Evolutionary conservation across 53 echinoderm and acorn worm genomes (phyloP), one percentile per base, ranked within the genome.

Genomic region (Echinometra lucunter): DNA sequence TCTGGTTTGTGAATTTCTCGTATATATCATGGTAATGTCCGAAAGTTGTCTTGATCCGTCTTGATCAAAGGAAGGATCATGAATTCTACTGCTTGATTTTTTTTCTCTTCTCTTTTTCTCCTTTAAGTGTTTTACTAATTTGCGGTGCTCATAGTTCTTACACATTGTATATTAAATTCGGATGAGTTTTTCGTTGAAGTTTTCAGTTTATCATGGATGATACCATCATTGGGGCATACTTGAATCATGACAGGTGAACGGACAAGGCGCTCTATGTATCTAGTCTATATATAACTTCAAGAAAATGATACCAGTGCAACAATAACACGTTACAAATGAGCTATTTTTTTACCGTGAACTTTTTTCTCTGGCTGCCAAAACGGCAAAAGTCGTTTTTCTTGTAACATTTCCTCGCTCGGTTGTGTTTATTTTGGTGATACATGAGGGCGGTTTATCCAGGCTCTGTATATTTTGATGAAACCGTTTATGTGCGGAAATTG

Each of bases 401-500:
- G 88, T 56, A 56, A 88, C 56, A 88, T 88, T 89, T 58, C 60
- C 89, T 25, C 37, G 21, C 63, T 37, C 3, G 89, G 58, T 89
- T 37, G 89, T 89, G 58, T 89, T 89, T 89, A 89, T 89, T 78
- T 91, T 91, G 18, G 69, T 91, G 91, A 66, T 69, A 91, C 91
- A 91, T 91, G 69, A 91, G 25, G 91, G 4, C 10, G 63, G 42
- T 91, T 91, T 91, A 91, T 91, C 70, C 44, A 91, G 91, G 91
- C 69, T 91, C 45, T 91, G 91, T 91, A 91, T 91, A 91, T 91
- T 91, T 91, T 6, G 91, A 67, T 91, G 91, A 66, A 91, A 91
- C 66, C 91, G 91, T 91, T 91, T 91, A 91, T 91, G 69, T 69
- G 91, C 44, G 91, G 91, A 91, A 91, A 91, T 91, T 44, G 69